Evolutionary conservation across 1,140 invertebrate genomes (phyloP).

Genomic region (Luehdorfia chinensis): DNA sequence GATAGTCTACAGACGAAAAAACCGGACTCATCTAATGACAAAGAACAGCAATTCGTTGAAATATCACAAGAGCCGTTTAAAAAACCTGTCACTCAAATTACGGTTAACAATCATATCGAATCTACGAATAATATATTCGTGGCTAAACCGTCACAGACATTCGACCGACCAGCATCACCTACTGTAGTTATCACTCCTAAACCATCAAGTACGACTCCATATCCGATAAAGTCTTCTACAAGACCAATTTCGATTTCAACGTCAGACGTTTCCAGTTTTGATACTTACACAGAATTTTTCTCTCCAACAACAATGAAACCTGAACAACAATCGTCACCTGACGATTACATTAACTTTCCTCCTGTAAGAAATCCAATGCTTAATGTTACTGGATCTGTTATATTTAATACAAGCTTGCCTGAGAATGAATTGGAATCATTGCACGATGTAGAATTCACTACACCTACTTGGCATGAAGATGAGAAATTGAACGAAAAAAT

Average conservation of each 20-base stretch:
- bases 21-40: conserved; percentile 60
- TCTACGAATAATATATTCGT: conserved; percentile 76
- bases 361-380: conserved; percentile 89
- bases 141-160: conserved; percentile 54
- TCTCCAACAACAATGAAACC: conserved; percentile 62
- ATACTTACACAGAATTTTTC: conserved; percentile 43
- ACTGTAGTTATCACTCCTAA: conserved; percentile 80
- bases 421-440: conserved; percentile 64
- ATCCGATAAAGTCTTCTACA: conserved; percentile 41
- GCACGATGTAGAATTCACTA: conserved; percentile 82
- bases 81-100: conserved; percentile 75
- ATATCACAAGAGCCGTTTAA: conserved; percentile 70
- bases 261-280: conserved; percentile 27
- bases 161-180: conserved; percentile 70
- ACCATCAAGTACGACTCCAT: conserved; percentile 72
- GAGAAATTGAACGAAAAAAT: conserved; percentile 87
- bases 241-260: conserved; percentile 35
- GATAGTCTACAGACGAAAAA: conserved; percentile 66
- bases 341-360: conserved; percentile 88
- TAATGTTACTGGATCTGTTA: conserved; percentile 80
- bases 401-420: conserved; percentile 76
- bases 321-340: conserved; percentile 79
- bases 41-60: conserved; percentile 61
- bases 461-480: conserved; percentile 83
- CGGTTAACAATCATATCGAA: conserved; percentile 78